Evolutionary conservation across 2,888 invertebrate species (phyloP).

Genomic region (Macrosiphum euphorbiae): DNA sequence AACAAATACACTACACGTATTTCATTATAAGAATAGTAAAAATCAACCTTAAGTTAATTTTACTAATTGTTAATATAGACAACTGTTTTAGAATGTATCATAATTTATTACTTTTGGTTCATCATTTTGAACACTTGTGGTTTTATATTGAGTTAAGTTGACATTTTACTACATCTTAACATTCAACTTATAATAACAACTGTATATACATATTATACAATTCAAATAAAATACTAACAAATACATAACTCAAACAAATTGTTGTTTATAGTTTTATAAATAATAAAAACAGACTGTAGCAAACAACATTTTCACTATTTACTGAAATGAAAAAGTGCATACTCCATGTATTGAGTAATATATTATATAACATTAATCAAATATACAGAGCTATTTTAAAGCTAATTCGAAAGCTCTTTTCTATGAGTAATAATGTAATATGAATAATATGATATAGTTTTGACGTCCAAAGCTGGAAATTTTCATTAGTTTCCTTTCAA

Average conservation of each 20-base stretch:
- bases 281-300: background rate
- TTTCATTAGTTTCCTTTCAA: background rate
- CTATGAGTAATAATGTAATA: conserved; percentile 19
- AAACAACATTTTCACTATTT: background rate
- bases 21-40: background rate
- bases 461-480: background rate
- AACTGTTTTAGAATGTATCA: background rate
- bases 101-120: background rate
- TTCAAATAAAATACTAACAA: background rate
- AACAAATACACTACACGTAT: background rate
- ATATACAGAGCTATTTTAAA: background rate
- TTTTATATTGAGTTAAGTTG: too few relatives aligned
- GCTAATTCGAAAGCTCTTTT: conserved; percentile 18
- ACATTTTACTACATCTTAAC: background rate
- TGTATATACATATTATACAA: background rate
- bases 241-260: background rate
- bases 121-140: too few relatives aligned
- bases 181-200: background rate
- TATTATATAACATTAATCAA: background rate
- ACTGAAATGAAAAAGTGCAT: background rate
- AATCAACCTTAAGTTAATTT: background rate
- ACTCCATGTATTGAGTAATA: background rate
- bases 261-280: background rate
- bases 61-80: background rate
- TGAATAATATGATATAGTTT: conserved; percentile 1